These are phyloP conservation scores for Planiliza haematocheilus DNA, from an alignment of 2,113 vertebrate genomes.

Conservation along the genomic window DNA sequence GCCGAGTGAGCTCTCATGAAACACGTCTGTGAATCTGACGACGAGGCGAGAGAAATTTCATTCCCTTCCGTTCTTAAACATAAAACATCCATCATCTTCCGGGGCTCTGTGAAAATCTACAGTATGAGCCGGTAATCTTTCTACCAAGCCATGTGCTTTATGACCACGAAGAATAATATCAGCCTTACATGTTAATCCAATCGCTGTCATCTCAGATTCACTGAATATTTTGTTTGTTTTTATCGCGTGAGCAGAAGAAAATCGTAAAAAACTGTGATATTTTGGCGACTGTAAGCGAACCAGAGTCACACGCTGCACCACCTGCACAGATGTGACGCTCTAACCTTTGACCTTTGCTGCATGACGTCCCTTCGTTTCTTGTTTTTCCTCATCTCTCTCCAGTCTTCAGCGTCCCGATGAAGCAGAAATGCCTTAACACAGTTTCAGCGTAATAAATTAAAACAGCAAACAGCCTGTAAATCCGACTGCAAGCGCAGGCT, in stretches of 20 bases:
- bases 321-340: slow-evolving; percentile 18
- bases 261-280: slow-evolving; percentile 8
- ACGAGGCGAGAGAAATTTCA: no score
- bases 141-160: no score
- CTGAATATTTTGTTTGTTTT: background rate
- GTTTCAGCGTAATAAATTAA: slow-evolving; percentile 1
- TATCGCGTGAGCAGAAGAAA: background rate
- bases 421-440: slow-evolving; percentile 54
- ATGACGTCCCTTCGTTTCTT: slow-evolving; percentile 1
- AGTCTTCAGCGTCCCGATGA: slow-evolving; percentile 2
- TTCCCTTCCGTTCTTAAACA: no score
- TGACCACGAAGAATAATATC: no score
- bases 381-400: slow-evolving; percentile 6
- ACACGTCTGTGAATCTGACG: no score
- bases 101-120: no score
- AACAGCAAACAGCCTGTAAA: background rate
- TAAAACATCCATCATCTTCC: no score
- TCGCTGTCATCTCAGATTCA: no score
- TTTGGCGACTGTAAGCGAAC: background rate
- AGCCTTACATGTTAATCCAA: no score
- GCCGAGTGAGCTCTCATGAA: no score
- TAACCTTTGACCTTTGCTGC: slow-evolving; percentile 33
- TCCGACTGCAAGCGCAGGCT: background rate
- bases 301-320: background rate
- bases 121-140: no score